Evolutionary conservation across 2,113 vertebrate species (phyloP), one percentile per base, ranked within the genome.

Genomic region (Brachypteracias leptosomus): DNA sequence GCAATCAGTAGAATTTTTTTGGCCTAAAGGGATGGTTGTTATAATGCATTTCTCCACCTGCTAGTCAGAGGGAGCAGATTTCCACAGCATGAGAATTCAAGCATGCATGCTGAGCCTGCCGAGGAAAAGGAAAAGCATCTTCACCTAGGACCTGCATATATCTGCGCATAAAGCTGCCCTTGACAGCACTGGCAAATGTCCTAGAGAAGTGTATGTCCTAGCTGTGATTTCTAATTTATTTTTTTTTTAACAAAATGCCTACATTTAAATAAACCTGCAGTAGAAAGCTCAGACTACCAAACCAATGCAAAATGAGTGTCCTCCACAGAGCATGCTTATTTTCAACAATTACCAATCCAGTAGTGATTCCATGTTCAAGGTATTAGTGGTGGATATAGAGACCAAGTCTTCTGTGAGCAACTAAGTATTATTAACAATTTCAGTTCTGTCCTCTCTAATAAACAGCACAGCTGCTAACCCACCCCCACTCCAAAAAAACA

Each of bases 21-120:
- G 31, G 66, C 84, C 80, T 72, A 13, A 15, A 24, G 92, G 90
- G 24, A 52, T 72, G 38, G 73, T 75, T 82, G 52, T 73, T 89
- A 47, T 84, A 95, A 93, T 95, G 95, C 14, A 0, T 93, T 93
- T 92, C 86, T 86, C 83, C 93, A 96, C 96, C 95, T 97, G 96
- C 86, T 94, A 95, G 76, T 84, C 83, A 59, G 76, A 95, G 61
- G 0, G 65, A 96, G 83, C 95, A 97, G 95, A 96, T 95, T 97
- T 95, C 90, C 95, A 55, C 96, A 97, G 95, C 91, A 44, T 93
- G 95, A 81, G 76, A 90, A 75, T 35, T 81, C 76, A 57, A 85
- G 76, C 38, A 78, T 44, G 20, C 44, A 31, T 68, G 76, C 93
- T 89, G 91, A 81, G 82, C 75, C 90, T 71, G 76, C 85, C 83